Percentiles rank a stretch among this genome's conserved stretches.
phyloP scores from a whole-genome alignment of 2,888 invertebrate species.

The Apamea anceps region DNA sequence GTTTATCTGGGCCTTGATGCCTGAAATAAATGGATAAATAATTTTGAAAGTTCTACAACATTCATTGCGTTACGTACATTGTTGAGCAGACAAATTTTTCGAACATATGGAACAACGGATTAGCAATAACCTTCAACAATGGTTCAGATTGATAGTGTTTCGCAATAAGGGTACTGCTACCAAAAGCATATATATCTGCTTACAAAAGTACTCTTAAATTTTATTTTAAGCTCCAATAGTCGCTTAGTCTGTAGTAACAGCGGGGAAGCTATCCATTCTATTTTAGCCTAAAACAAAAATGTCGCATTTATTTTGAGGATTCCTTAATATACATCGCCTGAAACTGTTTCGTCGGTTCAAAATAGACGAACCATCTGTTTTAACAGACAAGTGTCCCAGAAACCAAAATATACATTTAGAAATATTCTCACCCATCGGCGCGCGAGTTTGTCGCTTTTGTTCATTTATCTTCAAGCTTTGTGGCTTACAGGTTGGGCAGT shows the following conservation, averaged over 20 bases:
- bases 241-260: not conserved
- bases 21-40: no score
- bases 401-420: constrained; percentile 64
- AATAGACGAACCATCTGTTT: constrained; percentile 63
- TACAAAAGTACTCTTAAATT: not conserved
- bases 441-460: constrained; percentile 44
- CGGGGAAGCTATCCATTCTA: constrained; percentile 1
- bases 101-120: no score
- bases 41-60: no score
- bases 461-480: constrained; percentile 56
- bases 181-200: not conserved
- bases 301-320: constrained; percentile 34
- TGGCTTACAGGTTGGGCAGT: constrained; percentile 45
- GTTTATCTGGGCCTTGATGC: no score
- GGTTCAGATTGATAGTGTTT: no score
- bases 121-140: no score
- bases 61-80: no score
- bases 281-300: constrained; percentile 14
- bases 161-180: not conserved
- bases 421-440: constrained; percentile 43
- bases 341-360: constrained; percentile 35
- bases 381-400: constrained; percentile 63
- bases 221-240: not conserved
- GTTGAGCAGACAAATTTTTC: no score
- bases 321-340: constrained; percentile 41